Base-by-base conservation (phyloP, 1,140 invertebrate species). In the Anadara kagoshimensis region DNA sequence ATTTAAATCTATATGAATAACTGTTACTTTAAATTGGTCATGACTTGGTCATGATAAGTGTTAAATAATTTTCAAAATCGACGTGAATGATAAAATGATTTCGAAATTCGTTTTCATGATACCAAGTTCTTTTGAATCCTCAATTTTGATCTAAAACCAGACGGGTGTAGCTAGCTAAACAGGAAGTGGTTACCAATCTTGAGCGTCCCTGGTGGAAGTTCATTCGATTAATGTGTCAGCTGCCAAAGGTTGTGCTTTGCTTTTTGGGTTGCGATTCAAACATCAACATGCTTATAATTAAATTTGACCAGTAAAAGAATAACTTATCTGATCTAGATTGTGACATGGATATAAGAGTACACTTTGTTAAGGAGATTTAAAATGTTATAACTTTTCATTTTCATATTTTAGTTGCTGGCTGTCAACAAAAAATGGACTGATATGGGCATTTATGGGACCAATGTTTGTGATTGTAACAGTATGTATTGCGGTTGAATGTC, bases 391-490 rank as follows among this genome's bases (percentile, higher is more conserved):
- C 47, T 73, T 20, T 67, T 20, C n/a, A 24, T 43, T 64, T 10
- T 73, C 26, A 41, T 29, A 5, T 66, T 75, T 11, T 54, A 85
- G 83, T 56, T 85, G 83, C 63, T 85, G 83, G 83, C 58, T 85
- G 20, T 83, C 83, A 12, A 53, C 65, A 14, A 69, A 83, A 16
- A 63, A 80, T 67, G 83, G 83, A 54, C 43, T 85, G 24, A 77
- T 85, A 22, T 85, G 82, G 81, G 80, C 83, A 12, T 85, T 85
- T 43, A 65, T 83, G 68, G 83, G 76, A n/a, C 83, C 83, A 58
- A 78, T 80, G 63, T 56, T 78, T 4, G 41, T 78, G 14, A 75
- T 85, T 12, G 77, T 83, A n/a, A 29, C 79, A 54, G 79, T 83
- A 73, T 73, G 74, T 72, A 36, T 7, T 7, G 7, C n/a, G n/a